Evolutionary conservation across 2,113 vertebrate genomes (phyloP).

Genomic region (Orycteropus afer): DNA sequence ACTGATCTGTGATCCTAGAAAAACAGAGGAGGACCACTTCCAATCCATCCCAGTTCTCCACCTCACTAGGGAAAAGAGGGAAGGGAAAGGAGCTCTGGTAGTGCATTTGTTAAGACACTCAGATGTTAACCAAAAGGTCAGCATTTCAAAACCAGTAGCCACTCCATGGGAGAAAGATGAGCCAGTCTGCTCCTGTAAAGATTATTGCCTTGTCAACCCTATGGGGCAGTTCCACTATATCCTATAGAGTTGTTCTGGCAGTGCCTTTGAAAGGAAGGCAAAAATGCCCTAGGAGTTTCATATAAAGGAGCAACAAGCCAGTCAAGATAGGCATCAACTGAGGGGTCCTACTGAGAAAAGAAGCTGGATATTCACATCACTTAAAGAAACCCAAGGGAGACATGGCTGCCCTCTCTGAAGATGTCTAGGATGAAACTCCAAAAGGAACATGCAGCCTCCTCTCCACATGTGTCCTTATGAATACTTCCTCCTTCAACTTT

Average conservation of each 20-base stretch:
- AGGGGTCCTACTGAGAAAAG: background rate
- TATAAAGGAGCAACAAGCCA: background rate
- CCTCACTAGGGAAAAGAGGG: background rate
- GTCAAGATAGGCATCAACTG: background rate
- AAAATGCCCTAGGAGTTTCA: background rate
- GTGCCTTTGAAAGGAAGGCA: too few species aligned
- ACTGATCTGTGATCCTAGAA: background rate
- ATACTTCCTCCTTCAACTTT: background rate
- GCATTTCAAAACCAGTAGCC: too few species aligned
- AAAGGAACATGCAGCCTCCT: background rate
- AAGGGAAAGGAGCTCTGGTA: too few species aligned
- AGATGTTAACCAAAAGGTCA: too few species aligned
- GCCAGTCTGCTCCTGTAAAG: too few species aligned
- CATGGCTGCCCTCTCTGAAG: background rate
- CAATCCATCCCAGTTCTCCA: background rate
- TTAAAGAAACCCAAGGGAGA: background rate
- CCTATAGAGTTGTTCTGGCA: too few species aligned
- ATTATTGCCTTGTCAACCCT: too few species aligned
- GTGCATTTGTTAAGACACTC: too few species aligned
- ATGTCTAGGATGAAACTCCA: background rate
- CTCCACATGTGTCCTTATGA: background rate
- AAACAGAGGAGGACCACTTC: background rate
- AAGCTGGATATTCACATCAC: background rate
- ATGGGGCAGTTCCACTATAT: too few species aligned
- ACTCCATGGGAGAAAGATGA: too few species aligned